Conservation (phyloP, 2,113 vertebrate species). For the Orycteropus afer region DNA sequence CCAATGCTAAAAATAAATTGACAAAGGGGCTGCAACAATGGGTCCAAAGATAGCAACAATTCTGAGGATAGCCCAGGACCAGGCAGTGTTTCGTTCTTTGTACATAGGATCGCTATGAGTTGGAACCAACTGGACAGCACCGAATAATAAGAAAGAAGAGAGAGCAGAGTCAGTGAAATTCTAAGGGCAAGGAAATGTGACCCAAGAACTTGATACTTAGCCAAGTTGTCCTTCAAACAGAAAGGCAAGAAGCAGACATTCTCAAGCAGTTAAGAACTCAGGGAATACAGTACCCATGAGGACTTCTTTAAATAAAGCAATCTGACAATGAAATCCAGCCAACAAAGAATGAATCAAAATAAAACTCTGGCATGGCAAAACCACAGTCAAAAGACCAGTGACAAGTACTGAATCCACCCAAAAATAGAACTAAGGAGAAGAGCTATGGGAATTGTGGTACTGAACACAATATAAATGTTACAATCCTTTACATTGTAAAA, state of each 20-base stretch:
- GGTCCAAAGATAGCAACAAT: neutral
- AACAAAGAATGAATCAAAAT: neutral
- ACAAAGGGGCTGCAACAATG: neutral
- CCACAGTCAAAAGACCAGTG: neutral
- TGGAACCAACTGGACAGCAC: neutral
- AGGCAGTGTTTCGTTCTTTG: neutral
- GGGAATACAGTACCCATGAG: neutral
- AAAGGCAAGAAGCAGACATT: neutral
- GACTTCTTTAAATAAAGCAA: neutral
- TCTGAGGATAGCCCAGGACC: neutral
- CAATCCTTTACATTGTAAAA: neutral
- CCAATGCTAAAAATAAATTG: neutral
- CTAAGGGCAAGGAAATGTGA: neutral
- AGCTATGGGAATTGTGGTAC: neutral
- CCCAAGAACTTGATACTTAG: neutral
- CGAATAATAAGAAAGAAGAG: neutral
- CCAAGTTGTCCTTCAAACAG: neutral
- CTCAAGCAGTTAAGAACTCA: neutral
- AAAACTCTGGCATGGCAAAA: neutral
- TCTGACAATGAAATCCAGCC: neutral
- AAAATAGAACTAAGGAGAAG: neutral
- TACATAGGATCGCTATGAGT: neutral
- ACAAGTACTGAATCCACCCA: neutral
- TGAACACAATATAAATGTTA: neutral
- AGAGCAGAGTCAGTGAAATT: constrained; percentile 2